Conservation (phyloP, 2,888 invertebrate genomes). For the Neria commutata region DNA sequence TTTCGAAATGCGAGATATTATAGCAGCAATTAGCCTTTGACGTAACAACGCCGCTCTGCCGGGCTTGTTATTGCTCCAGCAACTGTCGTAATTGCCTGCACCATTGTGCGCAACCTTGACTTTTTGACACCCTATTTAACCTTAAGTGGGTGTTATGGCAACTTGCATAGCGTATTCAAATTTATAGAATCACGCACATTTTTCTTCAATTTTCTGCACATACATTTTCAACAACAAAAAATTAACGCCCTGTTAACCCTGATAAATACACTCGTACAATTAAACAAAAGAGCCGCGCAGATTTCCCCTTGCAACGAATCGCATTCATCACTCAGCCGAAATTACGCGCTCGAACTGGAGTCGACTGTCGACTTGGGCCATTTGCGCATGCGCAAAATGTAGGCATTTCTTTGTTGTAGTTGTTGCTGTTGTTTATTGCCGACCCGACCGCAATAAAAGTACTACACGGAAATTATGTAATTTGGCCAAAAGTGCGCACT, state of each 20-base stretch:
- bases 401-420: too few species aligned
- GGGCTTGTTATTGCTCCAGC: too few species aligned
- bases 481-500: neutral
- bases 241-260: conserved; percentile 52
- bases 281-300: neutral
- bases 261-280: conserved; percentile 34
- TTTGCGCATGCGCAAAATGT: too few species aligned
- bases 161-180: neutral
- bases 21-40: too few species aligned
- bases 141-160: conserved; percentile 2
- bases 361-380: too few species aligned
- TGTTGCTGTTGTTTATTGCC: neutral
- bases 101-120: conserved; percentile 45
- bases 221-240: conserved; percentile 34
- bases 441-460: neutral
- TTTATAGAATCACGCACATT: neutral
- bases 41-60: too few species aligned
- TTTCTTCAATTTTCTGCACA: too few species aligned
- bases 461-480: neutral
- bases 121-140: conserved; percentile 39
- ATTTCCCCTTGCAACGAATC: too few species aligned
- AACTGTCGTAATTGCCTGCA: too few species aligned
- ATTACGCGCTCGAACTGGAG: too few species aligned
- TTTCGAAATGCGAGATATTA: too few species aligned
- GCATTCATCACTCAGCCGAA: too few species aligned